Evolutionary conservation across 2,888 invertebrate species (phyloP).

Genomic region (Epinotia brunnichana): DNA sequence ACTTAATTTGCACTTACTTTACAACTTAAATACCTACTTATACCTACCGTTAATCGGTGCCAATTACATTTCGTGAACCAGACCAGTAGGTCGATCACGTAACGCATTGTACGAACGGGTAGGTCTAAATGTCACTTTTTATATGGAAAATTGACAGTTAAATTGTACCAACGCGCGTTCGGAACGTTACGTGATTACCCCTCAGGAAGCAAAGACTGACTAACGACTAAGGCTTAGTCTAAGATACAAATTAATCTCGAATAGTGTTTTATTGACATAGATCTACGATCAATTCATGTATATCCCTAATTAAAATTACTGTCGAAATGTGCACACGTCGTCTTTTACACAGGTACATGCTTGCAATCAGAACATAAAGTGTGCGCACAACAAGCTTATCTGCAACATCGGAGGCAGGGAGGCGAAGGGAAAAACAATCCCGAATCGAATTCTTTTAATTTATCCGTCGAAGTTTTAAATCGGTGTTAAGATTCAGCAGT

Average conservation of each 20-base stretch:
- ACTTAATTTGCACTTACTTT: neutral
- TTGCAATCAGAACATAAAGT: conserved; percentile 74
- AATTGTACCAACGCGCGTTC: no score
- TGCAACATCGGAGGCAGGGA: conserved; percentile 66
- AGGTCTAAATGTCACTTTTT: no score
- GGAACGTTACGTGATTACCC: no score
- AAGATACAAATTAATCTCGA: no score
- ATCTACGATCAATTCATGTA: neutral
- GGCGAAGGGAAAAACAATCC: conserved; percentile 74
- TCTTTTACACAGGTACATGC: conserved; percentile 70
- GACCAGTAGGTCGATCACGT: no score
- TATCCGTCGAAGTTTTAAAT: conserved; percentile 80
- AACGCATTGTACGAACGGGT: no score
- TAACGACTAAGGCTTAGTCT: no score
- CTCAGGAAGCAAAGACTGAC: neutral
- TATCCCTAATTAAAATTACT: conserved; percentile 63
- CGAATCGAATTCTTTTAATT: conserved; percentile 77
- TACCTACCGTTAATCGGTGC: neutral
- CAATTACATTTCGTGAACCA: neutral
- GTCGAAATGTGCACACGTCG: conserved; percentile 57
- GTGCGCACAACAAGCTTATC: conserved; percentile 76
- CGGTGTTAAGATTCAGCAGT: conserved; percentile 79
- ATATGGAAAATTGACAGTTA: no score
- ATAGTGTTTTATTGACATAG: neutral
- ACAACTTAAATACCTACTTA: neutral